Conservation (phyloP, 2,797 vertebrate species). For the Myotis daubentonii region DNA sequence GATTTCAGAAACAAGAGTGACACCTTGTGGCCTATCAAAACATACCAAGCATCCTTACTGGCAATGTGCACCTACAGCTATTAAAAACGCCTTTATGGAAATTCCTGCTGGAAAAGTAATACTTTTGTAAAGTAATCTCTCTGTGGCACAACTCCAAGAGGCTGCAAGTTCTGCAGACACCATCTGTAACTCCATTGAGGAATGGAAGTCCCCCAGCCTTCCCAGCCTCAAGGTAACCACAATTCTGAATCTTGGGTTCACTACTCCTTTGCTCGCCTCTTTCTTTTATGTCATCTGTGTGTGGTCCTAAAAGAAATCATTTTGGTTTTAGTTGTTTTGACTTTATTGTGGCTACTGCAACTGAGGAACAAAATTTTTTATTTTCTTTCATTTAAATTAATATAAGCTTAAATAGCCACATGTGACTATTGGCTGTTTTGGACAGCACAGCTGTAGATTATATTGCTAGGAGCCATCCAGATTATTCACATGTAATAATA, state of each 20-base stretch:
- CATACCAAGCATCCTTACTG: background rate
- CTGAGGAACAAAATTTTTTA: background rate
- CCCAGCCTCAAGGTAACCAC: background rate
- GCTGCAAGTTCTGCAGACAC: background rate
- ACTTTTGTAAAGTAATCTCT: background rate
- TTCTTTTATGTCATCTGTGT: background rate
- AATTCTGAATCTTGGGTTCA: background rate
- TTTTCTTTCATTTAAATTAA: conserved; percentile 44
- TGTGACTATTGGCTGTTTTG: background rate
- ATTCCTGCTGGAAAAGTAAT: background rate
- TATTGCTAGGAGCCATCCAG: background rate
- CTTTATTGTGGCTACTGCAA: background rate
- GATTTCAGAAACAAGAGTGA: conserved; percentile 61
- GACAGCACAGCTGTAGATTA: background rate
- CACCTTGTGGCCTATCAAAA: conserved; percentile 70
- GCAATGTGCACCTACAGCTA: background rate
- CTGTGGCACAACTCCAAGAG: background rate
- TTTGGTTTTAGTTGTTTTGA: conserved; percentile 42
- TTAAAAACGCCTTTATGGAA: background rate
- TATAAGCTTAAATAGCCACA: conserved; percentile 9
- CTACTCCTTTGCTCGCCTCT: background rate
- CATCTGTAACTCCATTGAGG: background rate
- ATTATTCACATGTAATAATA: background rate
- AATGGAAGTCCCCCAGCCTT: background rate
- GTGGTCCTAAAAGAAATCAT: background rate